Conservation (phyloP, 2,797 vertebrate species). For the Lateolabrax maculatus region DNA sequence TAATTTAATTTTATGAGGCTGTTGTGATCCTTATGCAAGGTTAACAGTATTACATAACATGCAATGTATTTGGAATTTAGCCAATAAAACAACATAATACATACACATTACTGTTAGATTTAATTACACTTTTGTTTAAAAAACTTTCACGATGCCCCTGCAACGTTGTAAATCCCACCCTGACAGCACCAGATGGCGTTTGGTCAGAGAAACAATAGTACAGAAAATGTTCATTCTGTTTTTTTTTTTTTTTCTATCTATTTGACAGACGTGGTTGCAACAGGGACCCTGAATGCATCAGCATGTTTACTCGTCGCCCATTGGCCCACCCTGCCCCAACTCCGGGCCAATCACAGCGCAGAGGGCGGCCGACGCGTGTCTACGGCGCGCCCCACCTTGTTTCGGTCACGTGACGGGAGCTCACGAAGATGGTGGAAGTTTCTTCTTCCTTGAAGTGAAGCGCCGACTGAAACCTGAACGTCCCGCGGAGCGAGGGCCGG, state of each 20-base stretch:
- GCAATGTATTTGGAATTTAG: neutral
- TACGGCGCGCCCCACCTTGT: conserved; percentile 79
- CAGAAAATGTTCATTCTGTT: too few relatives aligned
- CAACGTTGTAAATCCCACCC: neutral
- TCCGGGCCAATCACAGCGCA: conserved; percentile 61
- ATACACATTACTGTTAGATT: too few relatives aligned
- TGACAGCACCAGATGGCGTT: neutral
- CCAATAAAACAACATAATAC: neutral
- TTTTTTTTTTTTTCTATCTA: too few relatives aligned
- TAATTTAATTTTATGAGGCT: too few relatives aligned
- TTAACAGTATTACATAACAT: too few relatives aligned
- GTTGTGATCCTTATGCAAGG: too few relatives aligned
- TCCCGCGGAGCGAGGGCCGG: conserved; percentile 26
- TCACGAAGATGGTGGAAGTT: conserved; percentile 86
- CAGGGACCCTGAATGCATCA: conserved; percentile 17
- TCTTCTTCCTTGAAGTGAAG: conserved; percentile 78
- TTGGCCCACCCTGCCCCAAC: conserved; percentile 39
- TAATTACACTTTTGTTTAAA: too few relatives aligned
- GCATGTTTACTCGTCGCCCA: conserved; percentile 36
- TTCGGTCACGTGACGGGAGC: conserved; percentile 81
- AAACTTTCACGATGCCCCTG: too few relatives aligned
- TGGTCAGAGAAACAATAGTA: neutral
- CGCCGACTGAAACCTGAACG: conserved; percentile 65
- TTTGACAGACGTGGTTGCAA: neutral
- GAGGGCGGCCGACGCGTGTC: neutral